Percentiles rank a stretch among this genome's conserved stretches.
Evolutionary conservation across 2,113 vertebrate genomes (phyloP).

Genomic region (Motacilla tschutschensis): DNA sequence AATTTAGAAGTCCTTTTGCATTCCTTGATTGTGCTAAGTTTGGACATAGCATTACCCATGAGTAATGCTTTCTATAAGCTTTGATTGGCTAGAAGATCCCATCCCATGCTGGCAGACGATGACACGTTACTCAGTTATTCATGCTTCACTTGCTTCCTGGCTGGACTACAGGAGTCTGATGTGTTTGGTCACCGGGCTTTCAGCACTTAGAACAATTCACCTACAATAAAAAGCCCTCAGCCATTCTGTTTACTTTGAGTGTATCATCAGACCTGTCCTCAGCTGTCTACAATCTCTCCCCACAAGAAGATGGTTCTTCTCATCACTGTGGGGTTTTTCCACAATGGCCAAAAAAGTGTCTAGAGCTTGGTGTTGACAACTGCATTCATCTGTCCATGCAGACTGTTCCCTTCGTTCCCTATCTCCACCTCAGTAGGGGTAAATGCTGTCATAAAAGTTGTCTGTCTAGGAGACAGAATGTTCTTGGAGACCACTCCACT

Average conservation of each 20-base stretch:
- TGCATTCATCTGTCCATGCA: not conserved
- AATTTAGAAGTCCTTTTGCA: conserved; percentile 62
- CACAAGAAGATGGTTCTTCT: conserved; percentile 18
- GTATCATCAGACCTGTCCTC: conserved; percentile 56
- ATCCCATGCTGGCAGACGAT: conserved; percentile 54
- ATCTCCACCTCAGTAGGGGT: not conserved
- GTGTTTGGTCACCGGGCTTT: conserved; percentile 58
- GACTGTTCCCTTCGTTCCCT: not conserved
- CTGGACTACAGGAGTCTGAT: conserved; percentile 46
- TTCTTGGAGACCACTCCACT: conserved; percentile 22
- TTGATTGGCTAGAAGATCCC: conserved; percentile 53
- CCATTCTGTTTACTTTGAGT: conserved; percentile 50
- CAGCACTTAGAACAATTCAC: conserved; percentile 58
- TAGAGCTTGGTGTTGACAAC: conserved; percentile 12
- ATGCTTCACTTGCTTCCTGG: conserved; percentile 63
- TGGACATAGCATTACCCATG: conserved; percentile 54
- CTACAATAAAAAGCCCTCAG: conserved; percentile 48
- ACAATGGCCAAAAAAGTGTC: not conserved
- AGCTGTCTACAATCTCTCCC: conserved; percentile 52
- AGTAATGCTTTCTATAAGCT: conserved; percentile 53
- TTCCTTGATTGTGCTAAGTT: conserved; percentile 65
- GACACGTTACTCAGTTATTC: conserved; percentile 54
- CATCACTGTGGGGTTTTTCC: not conserved
- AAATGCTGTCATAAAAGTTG: not conserved
- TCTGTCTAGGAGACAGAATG: conserved; percentile 20